Base-by-base conservation (phyloP, 2,797 vertebrate genomes). In the Gadopsis bispinosus region DNA sequence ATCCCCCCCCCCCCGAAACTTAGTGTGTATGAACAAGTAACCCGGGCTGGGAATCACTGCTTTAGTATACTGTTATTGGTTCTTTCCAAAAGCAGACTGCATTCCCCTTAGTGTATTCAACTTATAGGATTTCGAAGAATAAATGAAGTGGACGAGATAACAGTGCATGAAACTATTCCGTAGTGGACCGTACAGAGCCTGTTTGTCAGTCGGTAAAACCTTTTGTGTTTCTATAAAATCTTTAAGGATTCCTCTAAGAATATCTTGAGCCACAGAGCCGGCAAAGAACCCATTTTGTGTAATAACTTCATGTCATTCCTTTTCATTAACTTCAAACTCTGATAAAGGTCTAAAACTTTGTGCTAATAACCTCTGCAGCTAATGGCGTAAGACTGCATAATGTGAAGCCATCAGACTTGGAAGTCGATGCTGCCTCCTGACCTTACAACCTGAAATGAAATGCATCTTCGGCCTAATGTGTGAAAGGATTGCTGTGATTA, bases 361-460 rank as follows among this genome's bases (percentile, higher is more conserved):
- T 43, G 77, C 75, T 87, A 88, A 87, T 89, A 89, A 87, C 74
- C 73, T 80, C 68, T 79, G 80, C 55, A 10, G 83, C 78, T 88
- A 87, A 91, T 85, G 85, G 73, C 50, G 55, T 75, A 72, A 55
- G 75, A 83, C 62, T 86, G 81, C 86, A 80, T 84, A 84, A 91
- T 84, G 85, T 83, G 69, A 78, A 87, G 80, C 79, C 54, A 16
- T 86, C 75, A 60, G 78, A 43, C 47, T 75, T 54, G 31, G 62
- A 74, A 80, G 88, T 71, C 67, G 20, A 62, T 53, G 78, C 75
- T 66, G 75, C 77, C 62, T 78, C 58, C 72, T 78, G 80, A 88
- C 80, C 80, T 83, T 75, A 81, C 51, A 81, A 80, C 61, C 77
- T 85, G 82, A 50, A 72, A 85, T 85, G 65, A 88, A 83, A 83